Percentiles rank a stretch among this genome's conserved stretches.
These are phyloP conservation scores for Bryconaethiops microstoma DNA, from an alignment of 2,797 vertebrate genomes.

Conservation along the genomic window DNA sequence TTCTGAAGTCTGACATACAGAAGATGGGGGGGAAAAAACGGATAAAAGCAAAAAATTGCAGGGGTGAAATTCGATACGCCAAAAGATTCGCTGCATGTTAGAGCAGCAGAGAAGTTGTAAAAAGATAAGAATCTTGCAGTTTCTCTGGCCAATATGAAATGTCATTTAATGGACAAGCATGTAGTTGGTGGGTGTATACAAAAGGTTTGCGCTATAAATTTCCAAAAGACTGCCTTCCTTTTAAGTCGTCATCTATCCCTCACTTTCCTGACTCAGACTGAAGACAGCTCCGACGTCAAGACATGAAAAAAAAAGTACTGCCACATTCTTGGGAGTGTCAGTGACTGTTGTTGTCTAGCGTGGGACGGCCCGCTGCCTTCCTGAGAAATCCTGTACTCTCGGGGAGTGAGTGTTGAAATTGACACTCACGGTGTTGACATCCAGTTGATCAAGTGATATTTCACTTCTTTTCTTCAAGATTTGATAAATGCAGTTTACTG, in stretches of 20 bases:
- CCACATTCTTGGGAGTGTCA: conserved; percentile 44
- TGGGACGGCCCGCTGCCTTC: conserved; percentile 37
- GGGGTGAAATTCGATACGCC: conserved; percentile 5
- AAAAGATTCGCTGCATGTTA: conserved; percentile 27
- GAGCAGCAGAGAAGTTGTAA: conserved; percentile 17
- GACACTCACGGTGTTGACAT: conserved; percentile 4
- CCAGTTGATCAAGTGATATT: conserved; percentile 6
- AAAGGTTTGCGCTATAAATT: conserved; percentile 14
- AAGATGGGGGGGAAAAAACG: not conserved
- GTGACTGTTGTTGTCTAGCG: conserved; percentile 42
- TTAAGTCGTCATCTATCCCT: conserved; percentile 23
- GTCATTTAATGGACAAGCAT: conserved; percentile 16
- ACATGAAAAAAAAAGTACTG: conserved; percentile 40
- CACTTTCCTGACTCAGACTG: conserved; percentile 20
- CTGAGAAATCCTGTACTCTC: conserved; percentile 42
- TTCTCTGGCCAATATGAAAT: conserved; percentile 42
- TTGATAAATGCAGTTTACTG: not conserved
- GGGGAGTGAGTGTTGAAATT: conserved; percentile 10
- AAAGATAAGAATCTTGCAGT: conserved; percentile 44
- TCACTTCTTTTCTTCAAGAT: not conserved
- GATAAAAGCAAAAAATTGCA: not conserved
- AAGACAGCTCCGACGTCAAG: conserved; percentile 41
- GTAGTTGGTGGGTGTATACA: conserved; percentile 8
- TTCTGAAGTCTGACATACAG: no score
- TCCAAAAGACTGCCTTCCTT: conserved; percentile 21